Evolutionary conservation across 2,888 invertebrate genomes (phyloP), one percentile per base, ranked within the genome.

Genomic region (Scaptomyza flava): DNA sequence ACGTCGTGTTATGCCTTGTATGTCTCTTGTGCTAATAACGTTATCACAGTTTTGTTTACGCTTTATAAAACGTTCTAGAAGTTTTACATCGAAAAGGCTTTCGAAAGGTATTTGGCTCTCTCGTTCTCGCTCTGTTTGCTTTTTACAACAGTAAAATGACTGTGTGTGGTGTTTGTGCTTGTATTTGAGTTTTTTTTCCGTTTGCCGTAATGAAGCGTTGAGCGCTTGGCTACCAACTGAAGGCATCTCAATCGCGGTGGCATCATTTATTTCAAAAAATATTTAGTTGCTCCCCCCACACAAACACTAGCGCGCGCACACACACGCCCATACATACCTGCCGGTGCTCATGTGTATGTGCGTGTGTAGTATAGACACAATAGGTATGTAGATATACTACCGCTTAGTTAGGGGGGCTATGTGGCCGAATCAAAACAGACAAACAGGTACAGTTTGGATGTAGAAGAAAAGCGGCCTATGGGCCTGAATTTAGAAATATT

Each of bases 191-290:
- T 68, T 63, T 38, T 20, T 60, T 53, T 36, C 76, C 58, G 76
- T 42, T 45, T 54, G 68, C 43, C 45, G 79, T 41, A 63, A 65
- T 79, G 72, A 56, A 78, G 76, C 80, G 89, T 69, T 79, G 66
- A 75, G 70, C 76, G 89, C 76, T 69, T 84, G 76, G 68, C 74
- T 70, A 58, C 50, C 82, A 72, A 85, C 84, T 85, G 89, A 89
- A 71, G 56, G 63, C 70, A 74, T 70, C 59, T 57, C 50, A 56
- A 65, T 63, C 38, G 48, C 56, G 59, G 66, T 54, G 73, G 66
- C 87, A 87, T 81, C 79, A 81, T 89, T 84, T 84, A 79, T 80
- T 73, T 60, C 33, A 62, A 61, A 69, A 65, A 45, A 81, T 48
- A 80, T 83, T 72, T 80, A 80, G 78, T 67, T 51, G 68, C 50